Conservation (phyloP, 2,113 vertebrate genomes). For the Cercocebus atys region DNA sequence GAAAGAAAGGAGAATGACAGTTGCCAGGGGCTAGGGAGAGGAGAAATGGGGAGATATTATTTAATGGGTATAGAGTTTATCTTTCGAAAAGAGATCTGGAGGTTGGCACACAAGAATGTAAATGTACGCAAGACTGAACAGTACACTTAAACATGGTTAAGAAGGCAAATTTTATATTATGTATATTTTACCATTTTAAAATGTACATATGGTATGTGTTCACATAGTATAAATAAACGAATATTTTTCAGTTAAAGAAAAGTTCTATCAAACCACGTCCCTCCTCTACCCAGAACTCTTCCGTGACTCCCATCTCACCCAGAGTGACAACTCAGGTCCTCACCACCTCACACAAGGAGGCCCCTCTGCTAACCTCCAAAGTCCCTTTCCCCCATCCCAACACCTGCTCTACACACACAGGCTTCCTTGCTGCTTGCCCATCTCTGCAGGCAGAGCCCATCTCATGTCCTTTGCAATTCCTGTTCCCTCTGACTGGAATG, state of each 20-base stretch:
- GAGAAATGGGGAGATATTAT: not conserved
- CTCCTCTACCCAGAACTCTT: not conserved
- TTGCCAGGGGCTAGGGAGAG: no score
- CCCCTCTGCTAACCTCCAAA: not conserved
- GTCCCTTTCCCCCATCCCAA: not conserved
- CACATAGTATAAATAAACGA: not conserved
- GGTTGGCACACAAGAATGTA: not conserved
- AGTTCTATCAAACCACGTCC: not conserved
- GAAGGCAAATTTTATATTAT: not conserved
- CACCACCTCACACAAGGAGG: not conserved
- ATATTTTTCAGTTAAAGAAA: not conserved
- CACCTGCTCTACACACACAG: not conserved
- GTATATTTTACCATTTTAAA: not conserved
- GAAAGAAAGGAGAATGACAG: not conserved
- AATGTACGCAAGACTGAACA: not conserved
- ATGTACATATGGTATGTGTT: not conserved
- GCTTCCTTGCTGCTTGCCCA: not conserved
- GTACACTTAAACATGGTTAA: not conserved
- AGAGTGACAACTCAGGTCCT: not conserved
- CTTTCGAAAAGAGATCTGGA: not conserved
- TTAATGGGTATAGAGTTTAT: not conserved
- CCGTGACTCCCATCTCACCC: not conserved
- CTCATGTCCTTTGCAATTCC: not conserved
- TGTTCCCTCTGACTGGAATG: no score
- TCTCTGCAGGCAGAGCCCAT: not conserved